Base-by-base conservation (phyloP, 2,888 invertebrate genomes). In the Torymus tubicola region DNA sequence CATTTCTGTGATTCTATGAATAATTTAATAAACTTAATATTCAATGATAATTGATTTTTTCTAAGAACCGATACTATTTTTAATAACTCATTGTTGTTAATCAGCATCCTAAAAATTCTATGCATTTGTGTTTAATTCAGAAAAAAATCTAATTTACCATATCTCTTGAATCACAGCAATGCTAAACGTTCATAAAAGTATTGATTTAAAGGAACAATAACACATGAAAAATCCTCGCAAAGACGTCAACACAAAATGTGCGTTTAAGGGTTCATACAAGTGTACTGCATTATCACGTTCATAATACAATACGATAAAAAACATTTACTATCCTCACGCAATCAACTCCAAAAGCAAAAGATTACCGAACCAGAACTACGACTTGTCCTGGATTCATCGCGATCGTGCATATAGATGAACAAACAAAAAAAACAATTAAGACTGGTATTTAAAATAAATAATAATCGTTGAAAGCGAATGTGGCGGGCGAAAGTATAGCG, bases 381-480 rank as follows among this genome's bases (percentile, higher is more conserved):
- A 79, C 55, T 72, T 60, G 42, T 61, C 63, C 60, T 69, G 52
- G 57, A 73, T 18, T 42, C 50, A 71, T 12, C 24, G 13, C 58
- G 50, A 53, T 67, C 61, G 60, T 65, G n/a, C 53, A 42, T 42
- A 55, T 80, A 61, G 24, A 58, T 52, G 57, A 72, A 72, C 67
- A 73, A 72, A 78, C 64, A 16, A 61, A 67, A 71, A 60, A 76
- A 73, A 69, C 52, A 58, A 69, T 69, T 18, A 82, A 82, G 82
- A 82, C 82, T 82, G 82, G 75, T 82, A 70, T 61, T 69, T 71
- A 78, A 80, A 82, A 69, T 76, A 77, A 78, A 74, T 78, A 65
- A 74, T 74, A 65, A 74, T 74, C 24, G 21, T 77, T 77, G 52
- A 71, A 67, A 73, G 64, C 18, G n/a, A 72, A 53, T 57, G 16